phyloP scores from a whole-genome alignment of 1,140 invertebrate species.

The Solenopsis fugax region DNA sequence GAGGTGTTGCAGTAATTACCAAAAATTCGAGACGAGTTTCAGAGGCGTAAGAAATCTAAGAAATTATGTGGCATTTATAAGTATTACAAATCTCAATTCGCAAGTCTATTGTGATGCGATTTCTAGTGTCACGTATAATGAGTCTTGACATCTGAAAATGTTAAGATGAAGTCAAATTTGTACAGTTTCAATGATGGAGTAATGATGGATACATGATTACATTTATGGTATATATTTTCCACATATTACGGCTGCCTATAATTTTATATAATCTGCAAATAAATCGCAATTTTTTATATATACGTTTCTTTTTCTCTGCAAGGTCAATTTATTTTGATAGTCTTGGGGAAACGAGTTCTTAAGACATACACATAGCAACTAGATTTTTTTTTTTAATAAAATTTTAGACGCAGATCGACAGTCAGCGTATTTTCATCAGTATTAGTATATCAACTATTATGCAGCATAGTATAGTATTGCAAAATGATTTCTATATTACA shows the following conservation, averaged over 20 bases:
- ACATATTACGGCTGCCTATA: slow-evolving; percentile 51
- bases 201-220: slow-evolving; percentile 49
- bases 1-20: slow-evolving; percentile 37
- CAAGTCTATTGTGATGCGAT: slow-evolving; percentile 42
- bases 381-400: slow-evolving; percentile 38
- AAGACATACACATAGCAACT: slow-evolving; percentile 2
- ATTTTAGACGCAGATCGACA: slow-evolving; percentile 13
- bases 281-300: slow-evolving; percentile 13
- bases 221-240: slow-evolving; percentile 63
- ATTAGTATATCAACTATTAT: slow-evolving; percentile 43
- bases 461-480: slow-evolving; percentile 57
- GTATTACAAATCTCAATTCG: slow-evolving; percentile 48
- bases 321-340: neutral
- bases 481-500: slow-evolving; percentile 59
- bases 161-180: slow-evolving; percentile 66
- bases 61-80: slow-evolving; percentile 47
- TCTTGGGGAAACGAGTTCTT: neutral
- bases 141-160: slow-evolving; percentile 40
- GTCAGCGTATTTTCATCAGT: neutral
- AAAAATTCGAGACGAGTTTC: slow-evolving; percentile 27
- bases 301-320: slow-evolving; percentile 4
- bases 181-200: slow-evolving; percentile 59
- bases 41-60: slow-evolving; percentile 35
- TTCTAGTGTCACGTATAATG: slow-evolving; percentile 48
- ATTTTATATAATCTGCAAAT: slow-evolving; percentile 53